Percentiles rank a stretch among this genome's conserved stretches.
These are phyloP conservation scores for Geotrupes spiniger DNA, from an alignment of 2,888 invertebrate genomes.

Conservation along the genomic window DNA sequence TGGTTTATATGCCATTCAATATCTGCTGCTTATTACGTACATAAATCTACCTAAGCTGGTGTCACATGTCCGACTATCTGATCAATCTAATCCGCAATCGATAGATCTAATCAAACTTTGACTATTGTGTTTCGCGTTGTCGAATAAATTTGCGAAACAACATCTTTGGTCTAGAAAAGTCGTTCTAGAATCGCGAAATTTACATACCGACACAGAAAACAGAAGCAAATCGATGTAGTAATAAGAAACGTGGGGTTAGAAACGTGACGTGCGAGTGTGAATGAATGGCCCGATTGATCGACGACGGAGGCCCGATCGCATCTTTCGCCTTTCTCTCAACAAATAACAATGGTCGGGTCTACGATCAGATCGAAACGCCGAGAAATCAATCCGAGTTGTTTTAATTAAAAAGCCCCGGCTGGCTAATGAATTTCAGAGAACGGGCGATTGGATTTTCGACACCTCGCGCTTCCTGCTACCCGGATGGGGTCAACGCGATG, in stretches of 20 bases:
- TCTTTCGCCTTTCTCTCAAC: conserved; percentile 5
- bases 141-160: conserved; percentile 1
- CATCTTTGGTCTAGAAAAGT: conserved; percentile 1
- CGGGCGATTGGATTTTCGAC: conserved; percentile 1
- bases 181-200: not conserved
- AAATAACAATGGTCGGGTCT: not conserved
- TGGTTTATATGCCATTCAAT: too few species aligned
- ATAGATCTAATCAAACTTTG: too few species aligned
- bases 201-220: conserved; percentile 1
- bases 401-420: conserved; percentile 6
- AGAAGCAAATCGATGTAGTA: conserved; percentile 4
- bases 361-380: not conserved
- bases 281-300: conserved; percentile 2
- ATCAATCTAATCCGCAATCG: too few species aligned
- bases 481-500: conserved; percentile 12
- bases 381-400: not conserved
- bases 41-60: too few species aligned
- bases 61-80: too few species aligned
- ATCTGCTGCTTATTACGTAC: too few species aligned
- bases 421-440: conserved; percentile 11
- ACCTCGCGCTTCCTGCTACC: conserved; percentile 4
- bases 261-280: conserved; percentile 4
- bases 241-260: conserved; percentile 4
- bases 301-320: not conserved
- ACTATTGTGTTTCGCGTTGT: not conserved